phyloP scores from a whole-genome alignment of 2,797 vertebrate species.

The Leuciscus waleckii region DNA sequence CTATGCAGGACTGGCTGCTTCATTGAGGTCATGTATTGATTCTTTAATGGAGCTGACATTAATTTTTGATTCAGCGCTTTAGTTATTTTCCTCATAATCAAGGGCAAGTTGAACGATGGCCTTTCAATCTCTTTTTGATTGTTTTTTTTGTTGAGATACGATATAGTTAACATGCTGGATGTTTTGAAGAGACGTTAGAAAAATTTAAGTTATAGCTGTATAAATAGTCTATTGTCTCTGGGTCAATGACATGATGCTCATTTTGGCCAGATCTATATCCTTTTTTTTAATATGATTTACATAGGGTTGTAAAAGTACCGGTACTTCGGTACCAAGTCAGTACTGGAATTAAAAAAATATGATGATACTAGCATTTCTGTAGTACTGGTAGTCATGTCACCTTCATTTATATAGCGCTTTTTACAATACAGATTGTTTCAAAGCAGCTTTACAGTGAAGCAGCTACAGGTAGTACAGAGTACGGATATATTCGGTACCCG shows the following conservation, averaged over 20 bases:
- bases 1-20: slow-evolving; percentile 43
- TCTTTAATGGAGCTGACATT: slow-evolving; percentile 57
- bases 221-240: neutral
- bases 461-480: no score
- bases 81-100: slow-evolving; percentile 51
- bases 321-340: no score
- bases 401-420: no score
- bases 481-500: no score
- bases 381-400: no score
- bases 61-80: slow-evolving; percentile 53
- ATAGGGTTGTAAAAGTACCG: no score
- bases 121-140: neutral
- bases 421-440: no score
- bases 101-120: slow-evolving; percentile 19
- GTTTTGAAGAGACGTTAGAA: neutral
- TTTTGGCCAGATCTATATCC: neutral
- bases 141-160: neutral
- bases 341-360: no score
- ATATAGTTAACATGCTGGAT: neutral
- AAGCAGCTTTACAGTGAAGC: no score
- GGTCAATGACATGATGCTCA: neutral
- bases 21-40: slow-evolving; percentile 56
- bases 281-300: neutral
- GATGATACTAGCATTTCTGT: no score
- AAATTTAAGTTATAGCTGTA: neutral